A percentile compares a stretch with the other conserved stretches of the same genome.
These are phyloP conservation scores for Cyaniris semiargus DNA, from an alignment of 2,888 invertebrate genomes.

Conservation along the genomic window DNA sequence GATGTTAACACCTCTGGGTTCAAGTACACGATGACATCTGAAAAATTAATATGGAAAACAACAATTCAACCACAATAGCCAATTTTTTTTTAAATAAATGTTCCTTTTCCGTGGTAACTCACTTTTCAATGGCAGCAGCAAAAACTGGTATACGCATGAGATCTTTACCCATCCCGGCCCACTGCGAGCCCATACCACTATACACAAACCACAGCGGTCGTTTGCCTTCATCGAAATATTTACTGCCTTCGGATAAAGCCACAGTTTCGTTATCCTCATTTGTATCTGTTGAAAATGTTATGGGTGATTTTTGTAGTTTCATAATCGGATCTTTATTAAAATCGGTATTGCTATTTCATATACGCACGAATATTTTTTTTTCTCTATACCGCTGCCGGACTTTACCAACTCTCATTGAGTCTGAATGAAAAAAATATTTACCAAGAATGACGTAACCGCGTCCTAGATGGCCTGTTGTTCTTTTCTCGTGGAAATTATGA, in stretches of 20 bases:
- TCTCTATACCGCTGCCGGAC: neutral
- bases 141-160: conserved; percentile 84
- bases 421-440: conserved; percentile 40
- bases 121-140: conserved; percentile 74
- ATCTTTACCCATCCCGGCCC: conserved; percentile 83
- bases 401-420: neutral
- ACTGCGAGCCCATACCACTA: conserved; percentile 83
- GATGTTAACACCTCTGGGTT: conserved; percentile 27
- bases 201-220: conserved; percentile 85
- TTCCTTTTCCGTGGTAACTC: conserved; percentile 29
- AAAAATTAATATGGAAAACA: neutral
- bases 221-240: conserved; percentile 54
- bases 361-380: no score
- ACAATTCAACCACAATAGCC: neutral
- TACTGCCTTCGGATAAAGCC: conserved; percentile 48
- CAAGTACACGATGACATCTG: conserved; percentile 27
- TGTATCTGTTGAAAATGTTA: conserved; percentile 47
- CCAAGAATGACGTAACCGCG: conserved; percentile 82
- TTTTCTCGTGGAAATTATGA: conserved; percentile 68
- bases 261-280: conserved; percentile 52
- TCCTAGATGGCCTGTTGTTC: conserved; percentile 81
- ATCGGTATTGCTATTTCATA: no score
- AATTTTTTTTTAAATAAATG: neutral
- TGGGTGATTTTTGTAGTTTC: neutral
- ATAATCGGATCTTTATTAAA: no score